A percentile compares a stretch with the other conserved stretches of the same genome.
These are phyloP conservation scores for Podarcis lilfordi DNA, from an alignment of 2,797 vertebrate species.

Conservation along the genomic window DNA sequence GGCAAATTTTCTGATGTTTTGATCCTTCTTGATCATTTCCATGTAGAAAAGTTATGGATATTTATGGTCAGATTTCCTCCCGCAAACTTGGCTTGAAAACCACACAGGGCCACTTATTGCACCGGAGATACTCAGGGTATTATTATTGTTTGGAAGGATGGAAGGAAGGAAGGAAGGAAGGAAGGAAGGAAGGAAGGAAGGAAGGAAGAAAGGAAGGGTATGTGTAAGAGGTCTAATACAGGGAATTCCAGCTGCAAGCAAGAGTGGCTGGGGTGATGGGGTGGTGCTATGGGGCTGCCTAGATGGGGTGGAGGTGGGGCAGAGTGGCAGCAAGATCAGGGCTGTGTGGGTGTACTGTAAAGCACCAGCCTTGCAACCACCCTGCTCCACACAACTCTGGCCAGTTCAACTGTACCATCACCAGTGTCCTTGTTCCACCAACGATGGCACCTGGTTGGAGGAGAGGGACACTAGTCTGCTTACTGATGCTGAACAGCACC, in stretches of 20 bases:
- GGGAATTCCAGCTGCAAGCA: background rate
- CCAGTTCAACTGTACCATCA: background rate
- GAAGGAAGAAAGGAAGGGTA: background rate
- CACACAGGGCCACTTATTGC: background rate
- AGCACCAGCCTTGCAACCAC: no score
- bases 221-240: no score
- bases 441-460: background rate
- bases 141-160: background rate
- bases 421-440: background rate
- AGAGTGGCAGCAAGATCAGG: no score
- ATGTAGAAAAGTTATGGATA: background rate
- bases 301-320: no score
- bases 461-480: background rate
- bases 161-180: background rate
- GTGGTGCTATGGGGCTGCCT: no score
- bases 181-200: background rate
- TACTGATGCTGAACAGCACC: background rate
- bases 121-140: background rate
- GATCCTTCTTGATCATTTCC: constrained; percentile 37
- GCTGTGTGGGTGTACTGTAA: no score
- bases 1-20: constrained; percentile 25
- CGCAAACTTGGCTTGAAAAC: background rate
- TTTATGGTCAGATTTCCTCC: background rate
- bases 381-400: no score
- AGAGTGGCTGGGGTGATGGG: no score